A percentile compares a stretch with the other conserved stretches of the same genome.
phyloP scores from a whole-genome alignment of 2,797 vertebrate genomes.

The Microctenopoma lineatum region DNA sequence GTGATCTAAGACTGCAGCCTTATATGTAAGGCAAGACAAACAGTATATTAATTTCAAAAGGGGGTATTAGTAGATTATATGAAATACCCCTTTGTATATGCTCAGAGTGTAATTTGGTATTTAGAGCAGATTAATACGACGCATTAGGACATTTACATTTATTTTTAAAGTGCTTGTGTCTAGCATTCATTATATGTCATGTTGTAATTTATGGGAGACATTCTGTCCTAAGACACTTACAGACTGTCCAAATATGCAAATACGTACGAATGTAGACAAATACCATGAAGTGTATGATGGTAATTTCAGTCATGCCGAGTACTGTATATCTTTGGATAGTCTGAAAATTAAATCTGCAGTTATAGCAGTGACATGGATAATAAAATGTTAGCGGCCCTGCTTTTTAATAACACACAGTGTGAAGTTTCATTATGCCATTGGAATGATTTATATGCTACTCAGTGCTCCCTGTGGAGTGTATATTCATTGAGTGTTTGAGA shows the following conservation, averaged over 20 bases:
- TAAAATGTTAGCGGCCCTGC: conserved; percentile 31
- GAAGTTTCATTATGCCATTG: conserved; percentile 46
- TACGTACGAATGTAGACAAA: conserved; percentile 11
- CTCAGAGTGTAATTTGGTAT: not conserved
- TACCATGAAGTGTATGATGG: not conserved
- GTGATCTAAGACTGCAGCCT: conserved; percentile 13
- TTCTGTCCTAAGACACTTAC: conserved; percentile 7
- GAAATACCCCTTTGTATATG: not conserved
- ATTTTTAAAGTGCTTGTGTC: not conserved
- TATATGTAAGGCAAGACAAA: conserved; percentile 3
- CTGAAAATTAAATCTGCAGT: not conserved
- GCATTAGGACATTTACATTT: not conserved
- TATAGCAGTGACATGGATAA: conserved; percentile 37
- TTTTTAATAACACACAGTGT: conserved; percentile 51
- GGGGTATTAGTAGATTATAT: too few relatives aligned
- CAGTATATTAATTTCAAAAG: not conserved
- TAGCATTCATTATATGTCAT: conserved; percentile 16
- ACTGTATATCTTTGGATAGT: not conserved
- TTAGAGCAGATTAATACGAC: not conserved
- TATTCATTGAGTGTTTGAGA: conserved; percentile 1
- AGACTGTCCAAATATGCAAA: conserved; percentile 9
- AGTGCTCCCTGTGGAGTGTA: conserved; percentile 1
- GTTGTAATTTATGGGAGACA: conserved; percentile 30
- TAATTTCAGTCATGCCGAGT: not conserved
- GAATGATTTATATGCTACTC: conserved; percentile 36